A percentile compares a stretch with the other conserved stretches of the same genome.
phyloP scores from a whole-genome alignment of 2,797 vertebrate genomes.

The Mormyrus hasselquistii region DNA sequence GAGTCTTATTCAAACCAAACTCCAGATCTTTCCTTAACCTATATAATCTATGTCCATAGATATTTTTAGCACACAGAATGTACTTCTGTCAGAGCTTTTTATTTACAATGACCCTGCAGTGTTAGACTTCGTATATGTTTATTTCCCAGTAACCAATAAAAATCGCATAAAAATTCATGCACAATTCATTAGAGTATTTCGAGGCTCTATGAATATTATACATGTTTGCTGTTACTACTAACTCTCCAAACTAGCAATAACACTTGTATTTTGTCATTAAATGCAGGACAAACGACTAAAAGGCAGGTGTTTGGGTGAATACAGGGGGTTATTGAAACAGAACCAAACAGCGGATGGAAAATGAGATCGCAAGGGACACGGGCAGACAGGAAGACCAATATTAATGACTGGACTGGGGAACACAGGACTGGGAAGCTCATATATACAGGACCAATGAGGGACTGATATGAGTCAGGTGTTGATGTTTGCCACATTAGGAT shows the following conservation, averaged over 20 bases:
- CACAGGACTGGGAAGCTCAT: background rate
- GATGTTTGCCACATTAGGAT: background rate
- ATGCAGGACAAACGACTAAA: background rate
- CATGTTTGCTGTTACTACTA: background rate
- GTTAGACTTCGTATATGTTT: background rate
- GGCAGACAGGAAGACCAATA: background rate
- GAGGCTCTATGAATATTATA: background rate
- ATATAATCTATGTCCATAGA: background rate
- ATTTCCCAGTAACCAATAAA: background rate
- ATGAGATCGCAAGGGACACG: background rate
- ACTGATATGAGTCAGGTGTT: background rate
- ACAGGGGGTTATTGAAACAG: background rate
- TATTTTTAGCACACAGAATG: background rate
- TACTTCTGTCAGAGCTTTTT: background rate
- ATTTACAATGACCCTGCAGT: background rate
- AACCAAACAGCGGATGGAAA: background rate
- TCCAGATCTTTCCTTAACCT: background rate
- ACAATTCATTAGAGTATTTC: background rate
- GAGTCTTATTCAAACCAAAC: background rate
- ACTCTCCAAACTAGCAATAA: background rate
- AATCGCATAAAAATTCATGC: background rate
- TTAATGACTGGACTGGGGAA: background rate
- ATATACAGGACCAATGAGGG: background rate
- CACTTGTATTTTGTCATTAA: background rate
- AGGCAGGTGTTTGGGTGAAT: background rate